Conservation (phyloP, 2,113 vertebrate genomes). For the Delphinapterus leucas region DNA sequence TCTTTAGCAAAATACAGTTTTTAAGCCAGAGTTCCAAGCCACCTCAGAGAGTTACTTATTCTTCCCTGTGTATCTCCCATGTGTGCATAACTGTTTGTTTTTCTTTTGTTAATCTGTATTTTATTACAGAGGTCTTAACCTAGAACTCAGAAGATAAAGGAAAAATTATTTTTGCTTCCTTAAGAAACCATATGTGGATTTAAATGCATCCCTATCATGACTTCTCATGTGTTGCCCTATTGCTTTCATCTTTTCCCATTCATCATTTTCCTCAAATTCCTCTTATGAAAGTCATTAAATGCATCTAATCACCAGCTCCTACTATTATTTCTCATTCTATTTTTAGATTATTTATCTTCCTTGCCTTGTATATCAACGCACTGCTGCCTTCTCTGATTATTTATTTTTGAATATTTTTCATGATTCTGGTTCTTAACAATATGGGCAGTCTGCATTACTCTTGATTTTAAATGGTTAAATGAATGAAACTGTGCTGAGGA, state of each 20-base stretch:
- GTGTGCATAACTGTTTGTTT: neutral
- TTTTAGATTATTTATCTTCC: neutral
- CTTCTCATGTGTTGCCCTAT: neutral
- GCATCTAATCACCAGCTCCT: neutral
- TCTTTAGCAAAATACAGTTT: neutral
- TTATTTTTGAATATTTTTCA: neutral
- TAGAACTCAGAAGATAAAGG: neutral
- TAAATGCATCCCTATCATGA: neutral
- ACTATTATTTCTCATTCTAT: neutral
- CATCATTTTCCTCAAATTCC: neutral
- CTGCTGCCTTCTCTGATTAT: neutral
- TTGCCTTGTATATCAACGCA: neutral
- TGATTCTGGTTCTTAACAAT: neutral
- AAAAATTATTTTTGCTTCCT: neutral
- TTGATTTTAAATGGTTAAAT: neutral
- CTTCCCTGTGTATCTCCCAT: neutral
- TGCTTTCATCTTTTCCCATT: neutral
- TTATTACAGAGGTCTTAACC: neutral
- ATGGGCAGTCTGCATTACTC: neutral
- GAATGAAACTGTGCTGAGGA: neutral
- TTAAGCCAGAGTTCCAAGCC: neutral
- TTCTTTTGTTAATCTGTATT: neutral
- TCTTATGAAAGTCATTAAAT: neutral
- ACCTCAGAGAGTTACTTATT: neutral
- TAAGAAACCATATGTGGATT: neutral